Percentiles rank a stretch among this genome's conserved stretches.
phyloP scores from a whole-genome alignment of 1,140 invertebrate species.

The Dreissena rostriformis region DNA sequence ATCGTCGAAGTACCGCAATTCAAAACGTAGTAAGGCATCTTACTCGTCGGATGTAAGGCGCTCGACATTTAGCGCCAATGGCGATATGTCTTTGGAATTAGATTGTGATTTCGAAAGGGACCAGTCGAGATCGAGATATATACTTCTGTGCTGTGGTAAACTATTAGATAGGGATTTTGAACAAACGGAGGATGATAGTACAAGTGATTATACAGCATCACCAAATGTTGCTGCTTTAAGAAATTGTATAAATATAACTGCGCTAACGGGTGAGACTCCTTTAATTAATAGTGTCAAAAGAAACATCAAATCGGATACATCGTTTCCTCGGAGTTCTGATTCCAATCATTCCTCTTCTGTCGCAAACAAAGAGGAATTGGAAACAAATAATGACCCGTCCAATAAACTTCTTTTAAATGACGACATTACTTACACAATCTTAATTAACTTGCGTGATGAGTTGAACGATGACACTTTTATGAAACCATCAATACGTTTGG shows the following conservation, averaged over 20 bases:
- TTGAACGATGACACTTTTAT: neutral
- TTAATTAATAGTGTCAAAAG: too few species aligned
- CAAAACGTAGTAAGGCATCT: constrained; percentile 52
- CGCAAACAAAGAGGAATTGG: neutral
- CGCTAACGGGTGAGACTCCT: too few species aligned
- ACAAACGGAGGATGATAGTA: constrained; percentile 74
- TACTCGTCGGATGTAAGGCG: constrained; percentile 41
- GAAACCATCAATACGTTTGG: constrained; percentile 60
- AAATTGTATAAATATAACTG: too few species aligned
- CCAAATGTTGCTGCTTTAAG: too few species aligned
- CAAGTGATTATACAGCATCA: constrained; percentile 72
- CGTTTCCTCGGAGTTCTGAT: too few species aligned
- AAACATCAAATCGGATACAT: too few species aligned
- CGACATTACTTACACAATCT: constrained; percentile 59
- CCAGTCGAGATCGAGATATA: constrained; percentile 36
- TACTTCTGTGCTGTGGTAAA: constrained; percentile 66
- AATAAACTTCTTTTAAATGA: constrained; percentile 43
- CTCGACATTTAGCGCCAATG: constrained; percentile 30
- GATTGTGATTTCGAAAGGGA: constrained; percentile 54
- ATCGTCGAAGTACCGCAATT: constrained; percentile 81
- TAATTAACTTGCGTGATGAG: constrained; percentile 59
- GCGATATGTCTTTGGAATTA: constrained; percentile 28
- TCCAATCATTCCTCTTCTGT: neutral
- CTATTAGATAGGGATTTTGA: constrained; percentile 78
- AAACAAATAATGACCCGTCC: constrained; percentile 40